Percentiles rank a stretch among this genome's conserved stretches.
These are phyloP conservation scores for Chelonia mydas DNA, from an alignment of 2,797 vertebrate genomes.

Conservation along the genomic window DNA sequence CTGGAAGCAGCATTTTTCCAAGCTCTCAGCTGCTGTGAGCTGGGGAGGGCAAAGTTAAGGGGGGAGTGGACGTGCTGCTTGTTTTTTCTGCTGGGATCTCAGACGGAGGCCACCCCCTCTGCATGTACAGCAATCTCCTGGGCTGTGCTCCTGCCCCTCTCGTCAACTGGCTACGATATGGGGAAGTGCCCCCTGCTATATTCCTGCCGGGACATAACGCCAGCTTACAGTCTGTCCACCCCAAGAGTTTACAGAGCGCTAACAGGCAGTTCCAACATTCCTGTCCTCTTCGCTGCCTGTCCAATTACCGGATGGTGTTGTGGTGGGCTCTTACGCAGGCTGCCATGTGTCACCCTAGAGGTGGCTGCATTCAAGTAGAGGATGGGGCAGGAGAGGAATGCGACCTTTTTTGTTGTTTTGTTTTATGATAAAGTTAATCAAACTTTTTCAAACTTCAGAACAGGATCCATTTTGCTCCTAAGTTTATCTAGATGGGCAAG, in stretches of 20 bases:
- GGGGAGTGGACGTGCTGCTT: background rate
- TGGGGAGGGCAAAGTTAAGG: background rate
- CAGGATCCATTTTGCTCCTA: background rate
- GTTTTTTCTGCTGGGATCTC: too few species aligned
- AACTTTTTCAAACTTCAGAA: background rate
- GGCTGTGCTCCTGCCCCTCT: background rate
- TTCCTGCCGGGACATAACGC: too few species aligned
- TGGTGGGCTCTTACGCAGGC: background rate
- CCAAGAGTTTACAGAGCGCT: background rate
- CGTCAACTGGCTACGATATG: background rate
- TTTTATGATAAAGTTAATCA: background rate
- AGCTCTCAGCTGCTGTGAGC: background rate
- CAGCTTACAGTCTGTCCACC: background rate
- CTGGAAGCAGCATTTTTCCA: background rate
- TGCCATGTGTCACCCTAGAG: background rate
- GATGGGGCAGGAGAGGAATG: background rate
- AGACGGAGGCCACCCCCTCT: background rate
- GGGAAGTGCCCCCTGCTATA: background rate
- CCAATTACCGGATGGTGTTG: background rate
- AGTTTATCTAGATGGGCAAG: background rate
- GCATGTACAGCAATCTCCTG: background rate
- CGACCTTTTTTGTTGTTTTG: too few species aligned
- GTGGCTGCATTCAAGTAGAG: background rate
- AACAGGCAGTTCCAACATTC: background rate
- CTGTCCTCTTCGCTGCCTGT: background rate